Percentiles rank a stretch among this genome's conserved stretches.
Evolutionary conservation across 2,888 invertebrate genomes (phyloP).

Genomic region (Heliconius ismenius): DNA sequence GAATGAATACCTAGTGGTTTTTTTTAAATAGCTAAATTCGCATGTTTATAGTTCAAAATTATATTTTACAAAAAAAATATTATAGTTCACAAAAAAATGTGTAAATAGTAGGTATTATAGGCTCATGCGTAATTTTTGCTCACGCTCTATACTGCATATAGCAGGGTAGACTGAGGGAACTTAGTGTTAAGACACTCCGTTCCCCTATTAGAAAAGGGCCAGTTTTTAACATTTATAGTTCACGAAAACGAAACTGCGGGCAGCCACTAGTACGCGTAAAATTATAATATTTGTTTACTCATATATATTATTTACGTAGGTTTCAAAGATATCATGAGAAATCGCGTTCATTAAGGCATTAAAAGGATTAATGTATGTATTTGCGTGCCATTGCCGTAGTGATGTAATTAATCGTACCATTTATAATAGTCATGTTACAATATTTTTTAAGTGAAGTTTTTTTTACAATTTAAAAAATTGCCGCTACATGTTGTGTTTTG

Average conservation of each 20-base stretch:
- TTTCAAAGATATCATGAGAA: constrained; percentile 11
- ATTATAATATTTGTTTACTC: constrained; percentile 3
- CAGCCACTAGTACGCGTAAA: background rate
- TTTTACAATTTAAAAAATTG: constrained; percentile 13
- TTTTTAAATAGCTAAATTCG: no score
- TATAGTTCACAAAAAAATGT: no score
- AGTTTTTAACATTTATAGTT: background rate
- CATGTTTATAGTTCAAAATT: no score
- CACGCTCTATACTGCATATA: background rate
- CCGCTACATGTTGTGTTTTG: constrained; percentile 11
- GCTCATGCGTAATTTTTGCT: no score
- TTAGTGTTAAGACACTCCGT: background rate
- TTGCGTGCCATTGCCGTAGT: constrained; percentile 35
- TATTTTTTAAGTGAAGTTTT: constrained; percentile 22
- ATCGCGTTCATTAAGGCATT: constrained; percentile 26
- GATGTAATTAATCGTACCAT: constrained; percentile 38
- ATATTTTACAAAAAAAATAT: no score
- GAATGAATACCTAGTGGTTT: no score
- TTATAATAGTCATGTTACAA: constrained; percentile 41
- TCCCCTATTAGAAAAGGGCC: background rate
- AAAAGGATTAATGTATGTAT: constrained; percentile 33
- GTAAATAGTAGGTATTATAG: no score
- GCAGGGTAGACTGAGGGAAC: background rate
- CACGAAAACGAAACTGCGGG: background rate
- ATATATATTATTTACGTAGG: constrained; percentile 3